phyloP scores from a whole-genome alignment of 2,888 invertebrate species.

The Agrotis exclamationis region DNA sequence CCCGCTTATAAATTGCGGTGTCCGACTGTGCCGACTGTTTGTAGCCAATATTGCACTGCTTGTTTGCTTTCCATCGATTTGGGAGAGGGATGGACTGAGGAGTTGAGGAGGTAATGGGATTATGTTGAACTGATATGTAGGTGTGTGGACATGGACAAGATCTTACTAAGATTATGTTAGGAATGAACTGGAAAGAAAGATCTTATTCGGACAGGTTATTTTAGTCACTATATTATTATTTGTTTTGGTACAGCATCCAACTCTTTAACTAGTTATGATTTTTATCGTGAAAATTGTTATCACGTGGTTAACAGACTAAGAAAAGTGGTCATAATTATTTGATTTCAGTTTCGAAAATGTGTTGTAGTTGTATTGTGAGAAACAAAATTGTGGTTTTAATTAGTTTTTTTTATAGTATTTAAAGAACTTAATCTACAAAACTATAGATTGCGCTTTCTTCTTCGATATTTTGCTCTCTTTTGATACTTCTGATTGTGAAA shows the following conservation, averaged over 20 bases:
- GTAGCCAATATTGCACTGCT: conserved; percentile 77
- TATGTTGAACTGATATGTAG: conserved; percentile 18
- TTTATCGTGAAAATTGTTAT: too few relatives aligned
- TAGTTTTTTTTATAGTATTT: background rate
- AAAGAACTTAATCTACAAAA: background rate
- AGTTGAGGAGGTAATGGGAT: conserved; percentile 20
- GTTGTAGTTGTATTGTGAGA: background rate
- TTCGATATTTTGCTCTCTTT: background rate
- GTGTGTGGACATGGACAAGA: background rate
- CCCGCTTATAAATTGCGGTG: conserved; percentile 89
- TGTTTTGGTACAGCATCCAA: too few relatives aligned
- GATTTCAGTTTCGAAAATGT: too few relatives aligned
- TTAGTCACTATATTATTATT: too few relatives aligned
- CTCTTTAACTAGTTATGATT: too few relatives aligned
- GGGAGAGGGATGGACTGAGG: conserved; percentile 18
- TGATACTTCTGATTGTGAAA: background rate
- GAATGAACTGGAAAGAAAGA: too few relatives aligned
- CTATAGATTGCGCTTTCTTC: background rate
- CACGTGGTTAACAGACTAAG: too few relatives aligned
- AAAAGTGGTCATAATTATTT: too few relatives aligned
- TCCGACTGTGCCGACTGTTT: conserved; percentile 82
- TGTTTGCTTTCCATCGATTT: conserved; percentile 65
- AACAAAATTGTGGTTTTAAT: background rate
- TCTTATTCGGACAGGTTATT: too few relatives aligned
- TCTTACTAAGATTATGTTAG: background rate